Conservation (phyloP, 2,888 invertebrate species). For the Eupithecia tripunctaria region DNA sequence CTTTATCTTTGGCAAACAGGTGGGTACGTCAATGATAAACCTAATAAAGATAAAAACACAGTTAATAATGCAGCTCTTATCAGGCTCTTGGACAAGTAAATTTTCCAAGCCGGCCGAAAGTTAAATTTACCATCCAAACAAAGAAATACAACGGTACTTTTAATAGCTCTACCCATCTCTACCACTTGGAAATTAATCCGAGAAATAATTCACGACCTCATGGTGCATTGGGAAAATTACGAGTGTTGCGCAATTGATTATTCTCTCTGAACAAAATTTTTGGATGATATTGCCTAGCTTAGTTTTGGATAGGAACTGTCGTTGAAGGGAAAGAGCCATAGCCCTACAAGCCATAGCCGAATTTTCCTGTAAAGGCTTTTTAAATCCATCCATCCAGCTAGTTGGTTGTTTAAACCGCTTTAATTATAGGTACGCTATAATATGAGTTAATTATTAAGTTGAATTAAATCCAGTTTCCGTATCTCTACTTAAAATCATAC, state of each 20-base stretch:
- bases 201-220: constrained; percentile 13
- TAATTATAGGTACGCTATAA: not conserved
- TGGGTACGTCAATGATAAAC: constrained; percentile 1
- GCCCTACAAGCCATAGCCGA: too few species aligned
- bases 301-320: not conserved
- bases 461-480: constrained; percentile 12
- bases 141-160: constrained; percentile 29
- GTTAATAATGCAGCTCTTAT: constrained; percentile 13
- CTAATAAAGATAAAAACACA: constrained; percentile 2
- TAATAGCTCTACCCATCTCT: constrained; percentile 19
- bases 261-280: not conserved
- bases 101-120: constrained; percentile 16
- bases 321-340: not conserved
- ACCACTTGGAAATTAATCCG: constrained; percentile 19
- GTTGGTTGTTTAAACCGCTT: not conserved
- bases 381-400: not conserved
- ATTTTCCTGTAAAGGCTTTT: too few species aligned
- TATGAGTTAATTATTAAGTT: not conserved
- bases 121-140: constrained; percentile 15
- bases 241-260: not conserved
- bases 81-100: not conserved
- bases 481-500: constrained; percentile 23
- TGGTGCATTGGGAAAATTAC: not conserved
- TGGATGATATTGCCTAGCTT: not conserved
- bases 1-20: constrained; percentile 2